Evolutionary conservation across 1,140 invertebrate genomes (phyloP).

Genomic region (Eriosoma lanigerum): DNA sequence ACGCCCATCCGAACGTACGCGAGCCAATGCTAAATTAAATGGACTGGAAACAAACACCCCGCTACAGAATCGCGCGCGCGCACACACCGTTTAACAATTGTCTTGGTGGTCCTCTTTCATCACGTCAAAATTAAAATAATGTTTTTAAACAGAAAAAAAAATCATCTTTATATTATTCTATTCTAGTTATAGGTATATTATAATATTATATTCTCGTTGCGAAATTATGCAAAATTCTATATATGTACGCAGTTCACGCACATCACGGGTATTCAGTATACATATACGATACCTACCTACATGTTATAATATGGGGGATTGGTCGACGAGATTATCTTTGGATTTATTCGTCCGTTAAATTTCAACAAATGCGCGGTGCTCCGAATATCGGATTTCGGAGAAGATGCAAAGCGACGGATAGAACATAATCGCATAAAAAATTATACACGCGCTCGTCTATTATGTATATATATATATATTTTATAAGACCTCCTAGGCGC

Average conservation of each 20-base stretch:
- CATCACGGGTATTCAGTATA: not conserved
- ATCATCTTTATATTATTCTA: not conserved
- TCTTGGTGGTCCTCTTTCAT: not conserved
- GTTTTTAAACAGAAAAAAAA: not conserved
- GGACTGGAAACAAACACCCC: conserved; percentile 22
- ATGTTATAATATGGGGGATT: not conserved
- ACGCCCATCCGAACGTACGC: conserved; percentile 26
- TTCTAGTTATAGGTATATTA: not conserved
- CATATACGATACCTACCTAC: not conserved
- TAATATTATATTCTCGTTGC: not conserved
- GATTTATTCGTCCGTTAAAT: conserved; percentile 49
- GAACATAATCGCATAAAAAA: not conserved
- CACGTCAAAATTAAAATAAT: not conserved
- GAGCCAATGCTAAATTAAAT: conserved; percentile 43
- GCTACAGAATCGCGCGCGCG: not conserved
- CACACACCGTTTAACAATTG: conserved; percentile 6
- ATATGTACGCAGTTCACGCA: not conserved
- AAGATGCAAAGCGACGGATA: not conserved
- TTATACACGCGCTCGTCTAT: not conserved
- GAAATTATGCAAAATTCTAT: too few relatives aligned
- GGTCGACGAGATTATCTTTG: conserved; percentile 38
- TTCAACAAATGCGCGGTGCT: conserved; percentile 21
- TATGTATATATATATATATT: not conserved
- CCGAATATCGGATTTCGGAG: conserved; percentile 36
- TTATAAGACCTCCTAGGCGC: not conserved